Percentiles rank a stretch among this genome's conserved stretches.
These are phyloP conservation scores for Neodiprion lecontei DNA, from an alignment of 1,140 invertebrate genomes.

Conservation along the genomic window DNA sequence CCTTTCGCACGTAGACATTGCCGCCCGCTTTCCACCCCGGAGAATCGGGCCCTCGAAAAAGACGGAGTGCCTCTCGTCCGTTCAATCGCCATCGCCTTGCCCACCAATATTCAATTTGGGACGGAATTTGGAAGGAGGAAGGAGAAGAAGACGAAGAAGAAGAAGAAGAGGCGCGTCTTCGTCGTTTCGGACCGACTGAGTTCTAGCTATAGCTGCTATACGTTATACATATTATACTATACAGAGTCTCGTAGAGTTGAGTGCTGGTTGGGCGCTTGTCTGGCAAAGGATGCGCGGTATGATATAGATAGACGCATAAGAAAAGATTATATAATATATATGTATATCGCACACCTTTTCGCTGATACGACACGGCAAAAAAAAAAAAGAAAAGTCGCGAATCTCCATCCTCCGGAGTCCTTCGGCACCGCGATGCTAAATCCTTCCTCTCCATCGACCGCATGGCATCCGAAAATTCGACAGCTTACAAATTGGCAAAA, in stretches of 20 bases:
- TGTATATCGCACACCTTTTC: neutral
- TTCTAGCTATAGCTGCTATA: too few relatives aligned
- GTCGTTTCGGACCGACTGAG: neutral
- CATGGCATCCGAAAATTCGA: neutral
- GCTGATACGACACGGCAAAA: neutral
- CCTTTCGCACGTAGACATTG: neutral
- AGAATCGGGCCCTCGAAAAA: neutral
- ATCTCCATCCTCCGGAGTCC: too few relatives aligned
- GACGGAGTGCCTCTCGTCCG: constrained; percentile 6
- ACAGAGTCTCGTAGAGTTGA: neutral
- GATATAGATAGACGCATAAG: too few relatives aligned
- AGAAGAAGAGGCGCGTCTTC: neutral
- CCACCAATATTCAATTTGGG: neutral
- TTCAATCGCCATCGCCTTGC: neutral
- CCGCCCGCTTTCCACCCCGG: too few relatives aligned
- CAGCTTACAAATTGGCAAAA: neutral
- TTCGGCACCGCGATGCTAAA: too few relatives aligned
- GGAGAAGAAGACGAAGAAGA: neutral
- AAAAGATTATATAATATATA: too few relatives aligned
- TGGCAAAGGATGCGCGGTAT: neutral
- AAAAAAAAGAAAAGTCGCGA: too few relatives aligned
- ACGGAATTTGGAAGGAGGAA: neutral
- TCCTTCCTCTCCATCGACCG: neutral
- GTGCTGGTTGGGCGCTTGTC: neutral
- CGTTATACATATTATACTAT: too few relatives aligned